A percentile compares a stretch with the other conserved stretches of the same genome.
These are phyloP conservation scores for Caenorhabditis sinica DNA, from an alignment of 2,888 invertebrate species.

Conservation along the genomic window DNA sequence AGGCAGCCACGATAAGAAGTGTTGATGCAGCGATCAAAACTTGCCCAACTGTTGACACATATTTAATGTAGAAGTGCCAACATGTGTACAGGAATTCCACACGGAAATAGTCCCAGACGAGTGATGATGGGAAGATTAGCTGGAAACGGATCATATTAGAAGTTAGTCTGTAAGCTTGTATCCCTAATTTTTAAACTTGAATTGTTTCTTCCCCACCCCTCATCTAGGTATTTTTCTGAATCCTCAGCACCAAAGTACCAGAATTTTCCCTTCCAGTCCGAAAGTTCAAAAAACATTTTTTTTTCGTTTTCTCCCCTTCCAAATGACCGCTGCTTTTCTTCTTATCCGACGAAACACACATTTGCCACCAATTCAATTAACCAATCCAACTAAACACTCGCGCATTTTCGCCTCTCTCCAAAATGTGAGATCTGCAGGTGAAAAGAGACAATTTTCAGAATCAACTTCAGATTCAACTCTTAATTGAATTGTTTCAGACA, in stretches of 20 bases:
- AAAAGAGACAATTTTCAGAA: slow-evolving; percentile 18
- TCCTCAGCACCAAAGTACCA: too few species aligned
- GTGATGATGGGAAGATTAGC: slow-evolving; percentile 73
- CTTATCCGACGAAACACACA: slow-evolving; percentile 36
- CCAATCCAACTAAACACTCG: slow-evolving; percentile 18
- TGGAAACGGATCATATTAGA: slow-evolving; percentile 44
- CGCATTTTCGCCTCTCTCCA: background rate
- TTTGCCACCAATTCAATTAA: slow-evolving; percentile 40
- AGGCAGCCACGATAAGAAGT: slow-evolving; percentile 78
- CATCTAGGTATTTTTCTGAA: too few species aligned
- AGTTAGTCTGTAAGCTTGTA: background rate
- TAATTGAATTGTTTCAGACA: slow-evolving; percentile 54
- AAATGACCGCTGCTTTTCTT: slow-evolving; percentile 20
- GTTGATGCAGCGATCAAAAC: slow-evolving; percentile 75
- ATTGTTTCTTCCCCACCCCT: too few species aligned
- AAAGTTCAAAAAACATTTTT: slow-evolving; percentile 2
- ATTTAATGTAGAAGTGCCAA: slow-evolving; percentile 76
- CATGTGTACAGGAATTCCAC: slow-evolving; percentile 68
- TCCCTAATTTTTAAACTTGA: too few species aligned
- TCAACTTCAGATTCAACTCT: slow-evolving; percentile 26
- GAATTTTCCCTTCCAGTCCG: background rate
- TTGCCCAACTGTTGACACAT: slow-evolving; percentile 74
- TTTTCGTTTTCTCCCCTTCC: background rate
- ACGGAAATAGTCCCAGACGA: slow-evolving; percentile 73
- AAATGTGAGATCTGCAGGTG: slow-evolving; percentile 27